A percentile compares a stretch with the other conserved stretches of the same genome.
phyloP scores from a whole-genome alignment of 2,113 vertebrate species.

The Dromiciops gliroides region DNA sequence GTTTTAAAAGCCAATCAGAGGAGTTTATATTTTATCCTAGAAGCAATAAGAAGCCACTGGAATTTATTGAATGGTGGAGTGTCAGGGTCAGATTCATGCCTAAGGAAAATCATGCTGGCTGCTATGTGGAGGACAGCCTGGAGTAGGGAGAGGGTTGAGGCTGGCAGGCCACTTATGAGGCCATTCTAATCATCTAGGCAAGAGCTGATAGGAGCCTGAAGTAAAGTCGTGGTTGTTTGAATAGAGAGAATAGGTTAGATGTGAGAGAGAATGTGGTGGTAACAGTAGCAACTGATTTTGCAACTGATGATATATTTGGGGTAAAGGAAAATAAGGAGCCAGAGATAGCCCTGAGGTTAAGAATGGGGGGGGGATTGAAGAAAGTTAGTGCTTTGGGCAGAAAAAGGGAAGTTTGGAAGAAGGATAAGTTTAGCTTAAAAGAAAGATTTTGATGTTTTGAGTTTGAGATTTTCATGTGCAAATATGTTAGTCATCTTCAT shows the following conservation, averaged over 20 bases:
- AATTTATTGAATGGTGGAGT: too few relatives aligned
- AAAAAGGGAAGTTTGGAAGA: not conserved
- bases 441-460: not conserved
- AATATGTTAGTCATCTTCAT: not conserved
- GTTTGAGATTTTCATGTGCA: not conserved
- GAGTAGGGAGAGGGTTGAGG: too few relatives aligned
- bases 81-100: too few relatives aligned
- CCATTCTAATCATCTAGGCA: too few relatives aligned
- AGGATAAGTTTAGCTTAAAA: not conserved
- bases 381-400: not conserved
- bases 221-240: not conserved
- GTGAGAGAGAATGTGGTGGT: not conserved
- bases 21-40: too few relatives aligned
- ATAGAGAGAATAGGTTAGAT: not conserved
- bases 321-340: not conserved
- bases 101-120: too few relatives aligned
- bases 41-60: too few relatives aligned
- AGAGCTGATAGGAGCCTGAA: too few relatives aligned
- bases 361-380: not conserved
- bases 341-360: not conserved
- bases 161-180: too few relatives aligned
- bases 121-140: too few relatives aligned
- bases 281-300: not conserved
- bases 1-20: too few relatives aligned
- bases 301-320: not conserved